A percentile compares a stretch with the other conserved stretches of the same genome.
phyloP scores from a whole-genome alignment of 2,888 invertebrate genomes.

The Eulithis prunata region DNA sequence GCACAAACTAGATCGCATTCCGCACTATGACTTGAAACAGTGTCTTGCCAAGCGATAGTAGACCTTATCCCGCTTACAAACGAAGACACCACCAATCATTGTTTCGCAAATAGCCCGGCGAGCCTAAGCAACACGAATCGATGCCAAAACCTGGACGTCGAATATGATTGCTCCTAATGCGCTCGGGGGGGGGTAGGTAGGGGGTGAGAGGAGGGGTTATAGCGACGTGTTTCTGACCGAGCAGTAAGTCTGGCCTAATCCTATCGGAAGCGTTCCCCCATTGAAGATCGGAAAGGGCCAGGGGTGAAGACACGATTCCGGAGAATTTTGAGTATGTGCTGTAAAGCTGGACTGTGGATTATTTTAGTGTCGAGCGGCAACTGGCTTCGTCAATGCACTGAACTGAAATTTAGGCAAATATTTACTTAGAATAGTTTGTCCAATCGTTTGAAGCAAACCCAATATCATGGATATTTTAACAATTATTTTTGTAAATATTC shows the following conservation, averaged over 20 bases:
- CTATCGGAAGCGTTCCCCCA: conserved; percentile 82
- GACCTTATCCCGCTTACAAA: conserved; percentile 60
- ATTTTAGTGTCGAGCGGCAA: conserved; percentile 5
- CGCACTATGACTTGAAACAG: conserved; percentile 2
- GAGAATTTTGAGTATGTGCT: conserved; percentile 43
- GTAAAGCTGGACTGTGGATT: conserved; percentile 11
- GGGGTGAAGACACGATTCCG: conserved; percentile 64
- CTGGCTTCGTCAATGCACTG: background rate
- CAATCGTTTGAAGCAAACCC: no score
- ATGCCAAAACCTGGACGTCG: conserved; percentile 83
- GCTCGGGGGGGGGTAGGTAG: conserved; percentile 49
- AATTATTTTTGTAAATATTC: no score
- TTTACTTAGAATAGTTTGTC: background rate
- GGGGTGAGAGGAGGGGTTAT: conserved; percentile 49
- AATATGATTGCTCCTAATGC: conserved; percentile 84
- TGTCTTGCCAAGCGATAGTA: conserved; percentile 50
- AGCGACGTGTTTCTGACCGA: conserved; percentile 82
- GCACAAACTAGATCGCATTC: conserved; percentile 9
- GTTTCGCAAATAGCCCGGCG: conserved; percentile 76
- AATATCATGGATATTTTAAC: no score
- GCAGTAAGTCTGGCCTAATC: conserved; percentile 84
- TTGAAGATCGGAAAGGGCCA: conserved; percentile 76
- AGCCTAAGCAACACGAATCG: conserved; percentile 79
- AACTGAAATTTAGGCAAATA: background rate
- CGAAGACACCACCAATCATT: conserved; percentile 80